Percentiles rank a stretch among this genome's conserved stretches.
These are phyloP conservation scores for Rhopalosiphum maidis DNA, from an alignment of 1,140 invertebrate species.

Conservation along the genomic window DNA sequence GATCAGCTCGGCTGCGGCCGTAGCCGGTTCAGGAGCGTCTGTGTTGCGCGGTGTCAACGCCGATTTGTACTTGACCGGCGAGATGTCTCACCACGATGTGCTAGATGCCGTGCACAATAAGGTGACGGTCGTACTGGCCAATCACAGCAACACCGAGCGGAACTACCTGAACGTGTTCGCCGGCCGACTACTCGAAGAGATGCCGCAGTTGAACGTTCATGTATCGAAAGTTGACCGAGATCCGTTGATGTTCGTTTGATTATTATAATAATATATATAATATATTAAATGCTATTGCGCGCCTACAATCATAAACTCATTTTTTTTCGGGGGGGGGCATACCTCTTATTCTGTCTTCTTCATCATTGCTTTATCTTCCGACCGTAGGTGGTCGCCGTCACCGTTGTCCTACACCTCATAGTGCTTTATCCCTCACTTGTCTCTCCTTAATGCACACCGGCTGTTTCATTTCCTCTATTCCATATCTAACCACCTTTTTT, in stretches of 20 bases:
- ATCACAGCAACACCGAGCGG: conserved; percentile 95
- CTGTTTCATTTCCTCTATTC: no score
- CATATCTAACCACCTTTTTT: no score
- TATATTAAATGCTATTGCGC: neutral
- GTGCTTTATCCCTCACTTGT: no score
- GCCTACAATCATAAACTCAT: no score
- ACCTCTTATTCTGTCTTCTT: no score
- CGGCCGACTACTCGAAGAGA: conserved; percentile 64
- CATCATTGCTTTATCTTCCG: no score
- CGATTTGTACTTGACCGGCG: conserved; percentile 89
- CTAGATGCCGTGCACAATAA: conserved; percentile 83
- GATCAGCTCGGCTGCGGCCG: conserved; percentile 74
- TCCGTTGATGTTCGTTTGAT: conserved; percentile 63
- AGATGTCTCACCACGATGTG: conserved; percentile 96
- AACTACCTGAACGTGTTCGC: conserved; percentile 78
- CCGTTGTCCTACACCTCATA: no score
- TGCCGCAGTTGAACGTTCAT: conserved; percentile 67
- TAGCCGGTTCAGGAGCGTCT: conserved; percentile 87
- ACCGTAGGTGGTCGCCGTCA: no score
- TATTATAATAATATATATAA: neutral
- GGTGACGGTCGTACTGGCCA: conserved; percentile 84
- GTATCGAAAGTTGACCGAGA: conserved; percentile 79
- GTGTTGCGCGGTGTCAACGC: conserved; percentile 74
- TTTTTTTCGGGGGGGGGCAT: no score
- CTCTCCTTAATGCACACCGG: no score